Evolutionary conservation across 2,113 vertebrate genomes (phyloP).

Genomic region (Strix aluco): DNA sequence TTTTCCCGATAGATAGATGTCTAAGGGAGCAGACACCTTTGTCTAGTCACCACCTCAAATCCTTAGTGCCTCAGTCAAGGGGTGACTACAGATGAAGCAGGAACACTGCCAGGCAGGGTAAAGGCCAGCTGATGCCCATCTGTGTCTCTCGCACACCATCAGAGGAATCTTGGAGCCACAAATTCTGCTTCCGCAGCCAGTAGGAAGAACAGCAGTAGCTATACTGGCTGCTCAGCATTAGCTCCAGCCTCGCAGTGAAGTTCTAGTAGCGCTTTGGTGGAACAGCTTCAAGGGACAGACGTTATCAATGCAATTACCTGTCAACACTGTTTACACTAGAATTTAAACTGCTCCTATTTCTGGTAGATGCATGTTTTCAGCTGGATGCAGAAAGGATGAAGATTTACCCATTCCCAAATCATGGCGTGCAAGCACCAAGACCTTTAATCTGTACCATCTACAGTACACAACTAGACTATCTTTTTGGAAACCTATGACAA

Average conservation of each 20-base stretch:
- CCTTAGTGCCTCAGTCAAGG: accelerated
- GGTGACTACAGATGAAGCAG: background rate
- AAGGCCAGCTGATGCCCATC: background rate
- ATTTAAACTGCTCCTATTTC: background rate
- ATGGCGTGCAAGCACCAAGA: background rate
- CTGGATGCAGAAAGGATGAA: background rate
- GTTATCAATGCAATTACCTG: background rate
- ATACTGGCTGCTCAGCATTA: background rate
- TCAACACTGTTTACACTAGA: background rate
- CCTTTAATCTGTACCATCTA: background rate
- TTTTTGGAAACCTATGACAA: background rate
- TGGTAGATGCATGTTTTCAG: background rate
- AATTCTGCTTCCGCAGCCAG: background rate
- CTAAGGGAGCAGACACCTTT: background rate
- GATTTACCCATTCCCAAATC: background rate
- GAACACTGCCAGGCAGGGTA: background rate
- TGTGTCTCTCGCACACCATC: accelerated
- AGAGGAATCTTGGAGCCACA: background rate
- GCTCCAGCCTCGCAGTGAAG: background rate
- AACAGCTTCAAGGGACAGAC: background rate
- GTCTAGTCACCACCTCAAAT: background rate
- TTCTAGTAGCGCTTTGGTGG: accelerated
- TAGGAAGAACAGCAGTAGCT: background rate
- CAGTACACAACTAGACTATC: background rate
- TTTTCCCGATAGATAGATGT: accelerated